Evolutionary conservation across 2,113 vertebrate genomes (phyloP).

Genomic region (Tychaedon coryphoeus): DNA sequence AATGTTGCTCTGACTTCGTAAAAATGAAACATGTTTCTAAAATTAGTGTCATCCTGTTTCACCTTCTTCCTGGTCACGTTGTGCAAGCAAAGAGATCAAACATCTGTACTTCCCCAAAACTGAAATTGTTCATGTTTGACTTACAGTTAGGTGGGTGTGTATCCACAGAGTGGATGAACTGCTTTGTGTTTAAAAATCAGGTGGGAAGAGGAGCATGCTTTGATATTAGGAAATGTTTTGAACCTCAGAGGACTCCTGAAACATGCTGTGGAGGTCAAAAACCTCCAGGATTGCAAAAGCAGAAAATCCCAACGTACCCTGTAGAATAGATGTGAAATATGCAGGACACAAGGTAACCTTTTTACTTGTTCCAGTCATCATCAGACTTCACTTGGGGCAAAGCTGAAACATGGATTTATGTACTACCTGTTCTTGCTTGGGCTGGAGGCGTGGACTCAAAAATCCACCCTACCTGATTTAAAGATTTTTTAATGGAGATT

Average conservation of each 20-base stretch:
- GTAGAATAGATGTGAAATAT: neutral
- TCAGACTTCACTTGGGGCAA: neutral
- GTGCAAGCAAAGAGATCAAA: neutral
- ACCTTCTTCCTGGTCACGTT: neutral
- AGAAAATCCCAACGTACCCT: fast-evolving
- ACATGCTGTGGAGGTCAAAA: neutral
- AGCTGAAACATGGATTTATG: neutral
- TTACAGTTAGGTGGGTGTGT: neutral
- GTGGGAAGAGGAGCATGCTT: neutral
- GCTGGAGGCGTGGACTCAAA: neutral
- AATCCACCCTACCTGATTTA: neutral
- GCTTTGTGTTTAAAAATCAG: neutral
- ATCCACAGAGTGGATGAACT: neutral
- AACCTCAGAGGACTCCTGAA: neutral
- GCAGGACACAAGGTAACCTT: neutral
- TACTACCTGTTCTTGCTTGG: neutral
- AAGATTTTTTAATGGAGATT: neutral
- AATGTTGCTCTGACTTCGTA: neutral
- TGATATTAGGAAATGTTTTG: neutral
- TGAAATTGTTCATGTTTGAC: neutral
- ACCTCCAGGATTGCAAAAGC: neutral
- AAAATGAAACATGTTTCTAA: neutral
- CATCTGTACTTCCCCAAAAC: neutral
- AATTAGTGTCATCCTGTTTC: neutral
- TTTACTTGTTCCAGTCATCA: neutral